A percentile compares a stretch with the other conserved stretches of the same genome.
Conservation (phyloP, 2,113 vertebrate species). For the Penelope pileata region DNA sequence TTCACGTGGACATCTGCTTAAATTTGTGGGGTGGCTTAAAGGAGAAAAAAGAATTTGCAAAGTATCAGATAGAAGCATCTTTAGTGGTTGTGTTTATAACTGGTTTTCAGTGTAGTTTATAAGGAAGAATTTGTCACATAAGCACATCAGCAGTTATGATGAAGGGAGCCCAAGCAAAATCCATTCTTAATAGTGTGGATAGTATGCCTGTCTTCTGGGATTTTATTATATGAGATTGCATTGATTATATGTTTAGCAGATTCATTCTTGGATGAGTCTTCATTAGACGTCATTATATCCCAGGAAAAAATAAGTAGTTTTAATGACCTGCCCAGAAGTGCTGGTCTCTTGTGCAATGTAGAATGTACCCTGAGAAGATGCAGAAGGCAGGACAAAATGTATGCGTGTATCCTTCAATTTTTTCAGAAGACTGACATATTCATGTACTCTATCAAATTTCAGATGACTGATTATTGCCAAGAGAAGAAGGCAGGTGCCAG, state of each 20-base stretch:
- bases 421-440: background rate
- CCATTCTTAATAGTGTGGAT: background rate
- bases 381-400: background rate
- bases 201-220: background rate
- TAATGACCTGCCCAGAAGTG: background rate
- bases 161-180: background rate
- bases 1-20: background rate
- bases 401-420: rapidly evolving
- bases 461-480: background rate
- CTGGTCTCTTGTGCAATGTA: background rate
- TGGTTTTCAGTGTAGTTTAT: background rate
- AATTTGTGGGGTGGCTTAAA: background rate
- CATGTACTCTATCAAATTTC: background rate
- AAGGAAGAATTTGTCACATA: background rate
- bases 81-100: background rate
- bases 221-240: background rate
- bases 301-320: background rate
- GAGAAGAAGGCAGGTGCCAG: background rate
- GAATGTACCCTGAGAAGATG: background rate
- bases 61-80: background rate
- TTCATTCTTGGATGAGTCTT: background rate
- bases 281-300: background rate
- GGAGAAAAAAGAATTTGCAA: background rate
- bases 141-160: background rate
- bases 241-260: background rate